Evolutionary conservation across 2,113 vertebrate genomes (phyloP).

Genomic region (Salminus brasiliensis): DNA sequence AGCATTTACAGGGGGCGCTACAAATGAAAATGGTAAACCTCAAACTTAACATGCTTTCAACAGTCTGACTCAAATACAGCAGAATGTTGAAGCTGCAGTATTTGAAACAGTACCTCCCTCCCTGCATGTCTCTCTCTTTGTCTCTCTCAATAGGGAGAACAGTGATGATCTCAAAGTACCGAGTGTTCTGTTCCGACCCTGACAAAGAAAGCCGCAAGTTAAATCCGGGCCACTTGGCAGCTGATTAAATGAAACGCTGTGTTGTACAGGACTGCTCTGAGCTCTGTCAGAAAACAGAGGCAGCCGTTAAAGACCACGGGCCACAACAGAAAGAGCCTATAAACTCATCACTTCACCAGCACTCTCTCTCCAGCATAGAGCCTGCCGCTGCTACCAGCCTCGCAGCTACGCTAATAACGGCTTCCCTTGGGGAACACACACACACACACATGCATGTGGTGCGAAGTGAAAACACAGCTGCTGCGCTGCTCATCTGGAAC

Average conservation of each 20-base stretch:
- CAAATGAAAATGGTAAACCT: neutral
- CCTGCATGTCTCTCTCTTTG: neutral
- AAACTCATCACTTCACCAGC: constrained; percentile 34
- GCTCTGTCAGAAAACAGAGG: constrained; percentile 3
- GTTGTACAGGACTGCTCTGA: neutral
- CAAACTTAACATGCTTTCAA: neutral
- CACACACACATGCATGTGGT: constrained; percentile 15
- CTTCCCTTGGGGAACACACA: constrained; percentile 12
- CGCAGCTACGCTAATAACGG: constrained; percentile 2
- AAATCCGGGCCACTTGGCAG: constrained; percentile 29
- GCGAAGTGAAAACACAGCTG: constrained; percentile 21
- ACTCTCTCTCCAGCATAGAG: constrained; percentile 1
- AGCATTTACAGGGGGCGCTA: neutral
- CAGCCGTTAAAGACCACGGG: constrained; percentile 22
- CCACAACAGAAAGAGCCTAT: constrained; percentile 23
- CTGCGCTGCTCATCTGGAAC: constrained; percentile 11
- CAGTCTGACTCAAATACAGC: neutral
- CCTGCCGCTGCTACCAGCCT: constrained; percentile 2
- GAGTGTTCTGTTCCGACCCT: constrained; percentile 10
- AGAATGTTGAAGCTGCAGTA: neutral
- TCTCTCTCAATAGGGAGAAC: neutral
- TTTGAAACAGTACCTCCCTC: too few relatives aligned
- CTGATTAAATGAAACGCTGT: constrained; percentile 16
- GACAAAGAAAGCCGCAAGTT: constrained; percentile 4
- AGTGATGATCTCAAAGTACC: neutral